Evolutionary conservation across 2,113 vertebrate species (phyloP).

Genomic region (Echinops telfairi): DNA sequence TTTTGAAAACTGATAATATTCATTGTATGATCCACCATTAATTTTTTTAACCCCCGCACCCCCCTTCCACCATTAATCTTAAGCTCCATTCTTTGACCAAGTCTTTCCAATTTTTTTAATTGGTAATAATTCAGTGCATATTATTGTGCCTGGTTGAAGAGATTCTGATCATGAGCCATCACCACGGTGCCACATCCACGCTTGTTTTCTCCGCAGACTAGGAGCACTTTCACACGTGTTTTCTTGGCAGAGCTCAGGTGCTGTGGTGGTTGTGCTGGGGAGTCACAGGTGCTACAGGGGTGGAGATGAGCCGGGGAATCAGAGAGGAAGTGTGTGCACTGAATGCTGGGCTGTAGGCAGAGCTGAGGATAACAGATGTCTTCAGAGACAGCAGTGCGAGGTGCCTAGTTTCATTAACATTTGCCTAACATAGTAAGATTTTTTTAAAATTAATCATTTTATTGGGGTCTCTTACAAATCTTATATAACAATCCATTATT

Average conservation of each 20-base stretch:
- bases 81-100: neutral
- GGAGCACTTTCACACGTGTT: neutral
- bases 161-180: neutral
- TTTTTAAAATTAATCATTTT: too few species aligned
- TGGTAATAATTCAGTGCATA: neutral
- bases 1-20: neutral
- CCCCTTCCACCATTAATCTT: too few species aligned
- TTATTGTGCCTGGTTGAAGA: neutral
- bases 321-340: neutral
- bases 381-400: neutral
- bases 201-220: too few species aligned
- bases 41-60: too few species aligned
- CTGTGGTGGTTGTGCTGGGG: neutral
- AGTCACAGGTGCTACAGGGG: neutral
- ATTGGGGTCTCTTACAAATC: too few species aligned
- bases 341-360: neutral
- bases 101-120: neutral
- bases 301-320: neutral
- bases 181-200: fast-evolving
- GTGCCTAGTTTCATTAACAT: neutral
- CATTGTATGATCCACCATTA: neutral
- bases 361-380: fast-evolving
- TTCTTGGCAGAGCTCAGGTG: neutral
- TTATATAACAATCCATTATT: too few species aligned
- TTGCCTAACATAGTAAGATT: neutral